Evolutionary conservation across 1,140 invertebrate species (phyloP).

Genomic region (Neuroterus valhalla): DNA sequence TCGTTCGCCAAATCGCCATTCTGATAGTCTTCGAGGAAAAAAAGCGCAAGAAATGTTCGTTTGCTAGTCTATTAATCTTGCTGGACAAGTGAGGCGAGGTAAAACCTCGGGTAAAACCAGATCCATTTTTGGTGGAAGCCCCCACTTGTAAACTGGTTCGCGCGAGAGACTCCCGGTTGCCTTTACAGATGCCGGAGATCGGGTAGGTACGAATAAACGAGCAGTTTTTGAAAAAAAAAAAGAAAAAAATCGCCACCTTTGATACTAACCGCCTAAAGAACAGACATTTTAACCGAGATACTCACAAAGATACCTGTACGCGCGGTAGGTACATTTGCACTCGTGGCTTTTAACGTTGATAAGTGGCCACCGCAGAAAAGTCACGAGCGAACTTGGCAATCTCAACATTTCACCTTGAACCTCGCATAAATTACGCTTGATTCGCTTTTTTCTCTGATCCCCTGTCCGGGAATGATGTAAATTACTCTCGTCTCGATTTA

Average conservation of each 20-base stretch:
- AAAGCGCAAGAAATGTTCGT: too few relatives aligned
- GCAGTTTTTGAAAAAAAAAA: not conserved
- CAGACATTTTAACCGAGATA: conserved; percentile 33
- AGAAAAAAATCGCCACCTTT: conserved; percentile 37
- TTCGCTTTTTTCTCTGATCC: conserved; percentile 14
- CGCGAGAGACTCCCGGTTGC: not conserved
- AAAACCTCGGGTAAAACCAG: conserved; percentile 13
- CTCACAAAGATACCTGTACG: conserved; percentile 7
- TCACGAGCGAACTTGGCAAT: conserved; percentile 18
- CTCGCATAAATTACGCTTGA: conserved; percentile 31
- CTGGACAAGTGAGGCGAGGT: not conserved
- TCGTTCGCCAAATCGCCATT: too few relatives aligned
- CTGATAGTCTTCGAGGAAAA: too few relatives aligned
- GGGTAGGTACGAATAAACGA: not conserved
- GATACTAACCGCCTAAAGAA: conserved; percentile 36
- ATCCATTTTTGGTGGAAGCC: conserved; percentile 17
- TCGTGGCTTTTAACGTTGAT: not conserved
- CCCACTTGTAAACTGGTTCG: not conserved
- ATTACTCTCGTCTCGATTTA: not conserved
- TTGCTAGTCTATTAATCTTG: conserved; percentile 2
- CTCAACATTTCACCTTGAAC: conserved; percentile 19
- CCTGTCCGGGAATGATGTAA: conserved; percentile 15
- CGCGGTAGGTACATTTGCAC: conserved; percentile 20
- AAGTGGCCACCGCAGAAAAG: conserved; percentile 7
- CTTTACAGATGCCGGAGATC: conserved; percentile 4